These are phyloP conservation scores for Silurus asotus DNA, from an alignment of 2,113 vertebrate genomes.

Conservation along the genomic window DNA sequence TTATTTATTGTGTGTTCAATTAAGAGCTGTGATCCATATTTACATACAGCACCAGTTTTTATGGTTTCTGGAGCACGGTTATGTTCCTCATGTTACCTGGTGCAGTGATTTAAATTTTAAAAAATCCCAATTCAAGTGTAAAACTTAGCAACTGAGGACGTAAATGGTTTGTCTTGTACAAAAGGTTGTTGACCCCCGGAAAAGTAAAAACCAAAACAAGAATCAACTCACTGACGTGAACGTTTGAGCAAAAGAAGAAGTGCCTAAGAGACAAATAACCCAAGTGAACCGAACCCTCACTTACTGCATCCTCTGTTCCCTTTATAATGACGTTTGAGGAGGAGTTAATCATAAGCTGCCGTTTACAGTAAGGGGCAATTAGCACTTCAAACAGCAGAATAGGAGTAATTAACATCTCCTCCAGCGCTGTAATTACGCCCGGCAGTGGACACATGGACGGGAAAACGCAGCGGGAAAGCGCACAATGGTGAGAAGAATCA, in stretches of 20 bases:
- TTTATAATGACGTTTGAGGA: neutral
- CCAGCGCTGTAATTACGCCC: constrained; percentile 35
- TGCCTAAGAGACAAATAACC: neutral
- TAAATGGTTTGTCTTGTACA: no score
- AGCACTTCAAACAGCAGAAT: constrained; percentile 42
- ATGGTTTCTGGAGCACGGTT: no score
- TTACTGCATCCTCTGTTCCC: neutral
- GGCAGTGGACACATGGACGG: neutral
- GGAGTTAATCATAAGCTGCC: constrained; percentile 44
- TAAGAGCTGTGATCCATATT: no score
- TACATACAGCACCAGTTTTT: no score
- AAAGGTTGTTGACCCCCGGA: no score
- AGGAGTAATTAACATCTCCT: constrained; percentile 46
- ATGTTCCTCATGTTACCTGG: no score
- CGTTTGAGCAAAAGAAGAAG: no score
- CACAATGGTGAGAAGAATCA: neutral
- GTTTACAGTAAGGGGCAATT: constrained; percentile 44
- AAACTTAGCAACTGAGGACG: no score
- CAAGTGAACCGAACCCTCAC: neutral
- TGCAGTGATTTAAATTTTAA: neutral
- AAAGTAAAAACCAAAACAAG: no score
- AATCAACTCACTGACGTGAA: neutral
- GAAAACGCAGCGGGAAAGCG: constrained; percentile 18
- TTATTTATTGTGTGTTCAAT: no score
- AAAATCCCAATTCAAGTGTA: neutral